phyloP scores from a whole-genome alignment of 2,888 invertebrate genomes.

The Idaea straminata region DNA sequence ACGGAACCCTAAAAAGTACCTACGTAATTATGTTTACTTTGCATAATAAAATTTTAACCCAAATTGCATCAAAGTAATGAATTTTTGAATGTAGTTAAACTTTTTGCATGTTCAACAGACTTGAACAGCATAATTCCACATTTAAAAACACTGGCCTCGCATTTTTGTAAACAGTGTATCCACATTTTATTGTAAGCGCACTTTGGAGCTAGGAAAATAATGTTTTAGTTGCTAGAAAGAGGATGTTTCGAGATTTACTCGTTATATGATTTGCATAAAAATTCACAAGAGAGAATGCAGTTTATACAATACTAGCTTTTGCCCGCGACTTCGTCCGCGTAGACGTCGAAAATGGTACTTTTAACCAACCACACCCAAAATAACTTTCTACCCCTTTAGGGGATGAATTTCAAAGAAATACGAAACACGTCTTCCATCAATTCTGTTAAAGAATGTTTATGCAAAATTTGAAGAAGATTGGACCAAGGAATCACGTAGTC shows the following conservation, averaged over 20 bases:
- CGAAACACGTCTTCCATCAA: too few relatives aligned
- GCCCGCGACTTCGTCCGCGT: too few relatives aligned
- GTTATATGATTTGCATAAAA: neutral
- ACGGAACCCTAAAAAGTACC: too few relatives aligned
- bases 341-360: too few relatives aligned
- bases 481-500: too few relatives aligned
- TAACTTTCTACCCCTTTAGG: too few relatives aligned
- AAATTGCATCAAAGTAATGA: neutral
- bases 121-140: conserved; percentile 25
- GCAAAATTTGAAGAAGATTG: too few relatives aligned
- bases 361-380: too few relatives aligned
- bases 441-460: too few relatives aligned
- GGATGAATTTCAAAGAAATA: too few relatives aligned
- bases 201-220: conserved; percentile 16
- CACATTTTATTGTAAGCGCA: conserved; percentile 32
- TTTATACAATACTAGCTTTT: neutral
- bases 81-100: neutral
- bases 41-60: neutral
- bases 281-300: neutral
- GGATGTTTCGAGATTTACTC: neutral
- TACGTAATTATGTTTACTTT: too few relatives aligned
- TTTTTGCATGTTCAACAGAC: neutral
- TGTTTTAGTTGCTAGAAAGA: conserved; percentile 9
- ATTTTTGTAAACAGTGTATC: conserved; percentile 29
- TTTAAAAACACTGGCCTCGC: conserved; percentile 35